Evolutionary conservation across 2,888 invertebrate species (phyloP).

Genomic region (Orchestes rusci): DNA sequence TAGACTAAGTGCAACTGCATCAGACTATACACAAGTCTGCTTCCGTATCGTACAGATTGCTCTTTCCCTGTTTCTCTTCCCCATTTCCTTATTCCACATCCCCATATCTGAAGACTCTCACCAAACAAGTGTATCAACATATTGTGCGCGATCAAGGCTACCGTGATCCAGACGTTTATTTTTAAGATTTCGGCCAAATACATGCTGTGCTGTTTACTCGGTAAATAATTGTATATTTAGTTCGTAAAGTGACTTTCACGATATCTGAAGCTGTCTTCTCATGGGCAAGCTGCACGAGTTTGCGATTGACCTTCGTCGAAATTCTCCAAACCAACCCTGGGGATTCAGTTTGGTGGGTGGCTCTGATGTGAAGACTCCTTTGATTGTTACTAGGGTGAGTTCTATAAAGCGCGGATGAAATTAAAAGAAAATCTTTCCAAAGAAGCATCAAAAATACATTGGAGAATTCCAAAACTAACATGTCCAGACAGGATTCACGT

Average conservation of each 20-base stretch:
- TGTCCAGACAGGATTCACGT: no score
- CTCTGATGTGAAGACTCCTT: slow-evolving; percentile 76
- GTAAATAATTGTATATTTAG: slow-evolving; percentile 19
- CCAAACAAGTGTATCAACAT: slow-evolving; percentile 1
- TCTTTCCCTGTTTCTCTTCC: no score
- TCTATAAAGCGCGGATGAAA: slow-evolving; percentile 3
- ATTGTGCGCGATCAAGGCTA: slow-evolving; percentile 8
- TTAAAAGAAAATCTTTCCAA: no score
- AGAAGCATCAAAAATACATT: background rate
- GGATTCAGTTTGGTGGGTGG: slow-evolving; percentile 84
- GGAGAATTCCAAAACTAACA: background rate
- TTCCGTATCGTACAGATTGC: slow-evolving; percentile 8
- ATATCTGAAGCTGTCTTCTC: slow-evolving; percentile 8
- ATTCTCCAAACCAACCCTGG: slow-evolving; percentile 68
- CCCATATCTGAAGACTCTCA: no score
- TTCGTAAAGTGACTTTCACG: slow-evolving; percentile 24
- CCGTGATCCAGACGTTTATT: slow-evolving; percentile 14
- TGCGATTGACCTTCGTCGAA: slow-evolving; percentile 65
- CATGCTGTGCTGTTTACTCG: slow-evolving; percentile 13
- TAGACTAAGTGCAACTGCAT: slow-evolving; percentile 7
- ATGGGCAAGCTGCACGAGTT: slow-evolving; percentile 68
- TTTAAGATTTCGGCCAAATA: slow-evolving; percentile 17
- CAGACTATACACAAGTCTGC: no score
- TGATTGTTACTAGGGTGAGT: slow-evolving; percentile 82
- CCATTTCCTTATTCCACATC: background rate